Evolutionary conservation across 2,797 vertebrate genomes (phyloP).

Genomic region (Zenarchopterus dispar): DNA sequence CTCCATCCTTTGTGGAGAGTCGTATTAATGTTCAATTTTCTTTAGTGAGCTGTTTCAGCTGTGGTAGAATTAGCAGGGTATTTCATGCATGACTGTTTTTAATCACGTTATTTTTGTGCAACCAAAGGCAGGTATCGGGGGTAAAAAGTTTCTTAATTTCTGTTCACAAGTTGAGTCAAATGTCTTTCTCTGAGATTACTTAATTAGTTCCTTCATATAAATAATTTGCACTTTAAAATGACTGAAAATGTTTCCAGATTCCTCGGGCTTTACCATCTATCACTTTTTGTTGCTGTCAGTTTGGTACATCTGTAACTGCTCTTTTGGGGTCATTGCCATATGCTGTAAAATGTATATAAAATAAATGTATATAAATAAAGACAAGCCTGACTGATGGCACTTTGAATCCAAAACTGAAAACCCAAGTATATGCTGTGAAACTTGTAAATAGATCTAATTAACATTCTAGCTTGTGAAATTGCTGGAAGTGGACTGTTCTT

Average conservation of each 20-base stretch:
- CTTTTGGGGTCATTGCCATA: neutral
- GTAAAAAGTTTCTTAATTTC: neutral
- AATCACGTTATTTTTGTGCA: constrained; percentile 6
- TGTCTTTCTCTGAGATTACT: neutral
- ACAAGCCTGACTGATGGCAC: no score
- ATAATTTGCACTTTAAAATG: no score
- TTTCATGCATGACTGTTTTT: constrained; percentile 1
- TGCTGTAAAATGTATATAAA: no score
- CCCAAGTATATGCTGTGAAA: neutral
- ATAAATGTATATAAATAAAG: no score
- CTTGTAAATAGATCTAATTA: neutral
- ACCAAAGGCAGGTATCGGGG: neutral
- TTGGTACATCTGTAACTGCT: neutral
- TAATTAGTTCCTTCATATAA: no score
- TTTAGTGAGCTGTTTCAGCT: constrained; percentile 24
- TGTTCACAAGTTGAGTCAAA: neutral
- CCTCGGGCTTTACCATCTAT: neutral
- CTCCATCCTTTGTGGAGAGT: no score
- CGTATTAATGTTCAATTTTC: neutral
- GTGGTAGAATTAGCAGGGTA: neutral
- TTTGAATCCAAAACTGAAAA: no score
- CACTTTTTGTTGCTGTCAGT: neutral
- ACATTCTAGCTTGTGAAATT: neutral
- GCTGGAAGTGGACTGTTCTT: neutral
- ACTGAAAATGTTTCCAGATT: neutral